These are phyloP conservation scores for Noctuana brunneofusca DNA, from an alignment of 2,888 invertebrate species.

Conservation along the genomic window DNA sequence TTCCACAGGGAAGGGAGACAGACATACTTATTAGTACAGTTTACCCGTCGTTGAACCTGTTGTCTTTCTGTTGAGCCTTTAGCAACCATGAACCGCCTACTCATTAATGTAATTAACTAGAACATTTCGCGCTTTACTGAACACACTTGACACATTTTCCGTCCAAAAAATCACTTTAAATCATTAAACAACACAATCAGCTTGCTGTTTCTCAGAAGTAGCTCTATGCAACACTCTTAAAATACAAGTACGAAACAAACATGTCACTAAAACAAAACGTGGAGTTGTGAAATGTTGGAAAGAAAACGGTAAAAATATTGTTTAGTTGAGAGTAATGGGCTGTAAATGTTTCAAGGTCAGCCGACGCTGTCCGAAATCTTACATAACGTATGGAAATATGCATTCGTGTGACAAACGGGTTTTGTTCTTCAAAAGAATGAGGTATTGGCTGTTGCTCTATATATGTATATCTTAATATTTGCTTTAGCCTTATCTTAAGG, in stretches of 20 bases:
- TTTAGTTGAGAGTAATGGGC: slow-evolving; percentile 17
- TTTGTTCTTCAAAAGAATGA: not conserved
- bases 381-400: slow-evolving; percentile 18
- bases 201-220: not conserved
- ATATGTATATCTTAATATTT: not conserved
- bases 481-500: too few species aligned
- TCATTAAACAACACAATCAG: not conserved
- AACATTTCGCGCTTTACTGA: not conserved
- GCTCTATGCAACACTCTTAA: not conserved
- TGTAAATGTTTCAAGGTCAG: slow-evolving; percentile 21
- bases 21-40: too few species aligned
- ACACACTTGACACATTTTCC: not conserved
- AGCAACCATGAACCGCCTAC: not conserved
- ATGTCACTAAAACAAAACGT: slow-evolving; percentile 9
- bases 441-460: not conserved
- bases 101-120: not conserved
- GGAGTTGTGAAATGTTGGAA: slow-evolving; percentile 19
- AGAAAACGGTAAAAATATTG: slow-evolving; percentile 19
- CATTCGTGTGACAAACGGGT: slow-evolving; percentile 1
- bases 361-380: not conserved
- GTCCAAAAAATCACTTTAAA: slow-evolving; percentile 4
- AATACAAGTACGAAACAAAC: not conserved
- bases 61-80: not conserved
- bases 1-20: too few species aligned
- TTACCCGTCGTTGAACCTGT: too few species aligned